Conservation (phyloP, 1,140 invertebrate genomes). For the Heterodera schachtii region DNA sequence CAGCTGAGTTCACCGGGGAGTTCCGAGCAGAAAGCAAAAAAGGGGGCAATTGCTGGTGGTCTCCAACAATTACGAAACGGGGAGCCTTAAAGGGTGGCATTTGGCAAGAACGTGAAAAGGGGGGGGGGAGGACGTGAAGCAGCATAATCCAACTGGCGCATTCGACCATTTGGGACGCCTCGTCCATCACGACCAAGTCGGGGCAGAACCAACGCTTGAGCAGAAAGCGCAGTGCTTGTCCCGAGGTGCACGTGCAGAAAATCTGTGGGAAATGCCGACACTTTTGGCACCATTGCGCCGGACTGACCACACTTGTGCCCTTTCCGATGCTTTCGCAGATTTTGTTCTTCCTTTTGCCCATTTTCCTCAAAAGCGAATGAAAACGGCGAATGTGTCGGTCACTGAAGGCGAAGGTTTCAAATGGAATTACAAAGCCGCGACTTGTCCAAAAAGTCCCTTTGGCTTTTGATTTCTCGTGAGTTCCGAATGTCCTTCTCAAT, state of each 20-base stretch:
- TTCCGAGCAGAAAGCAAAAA: slow-evolving; percentile 11
- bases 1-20: neutral
- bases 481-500: neutral
- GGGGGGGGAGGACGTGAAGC: slow-evolving; percentile 21
- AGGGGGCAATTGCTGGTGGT: slow-evolving; percentile 35
- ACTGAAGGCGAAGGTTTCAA: neutral
- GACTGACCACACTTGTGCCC: neutral
- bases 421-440: slow-evolving; percentile 1
- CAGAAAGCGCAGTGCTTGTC: slow-evolving; percentile 3
- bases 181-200: slow-evolving; percentile 44
- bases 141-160: slow-evolving; percentile 23
- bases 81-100: slow-evolving; percentile 7
- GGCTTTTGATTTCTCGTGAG: neutral
- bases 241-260: slow-evolving; percentile 19
- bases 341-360: neutral
- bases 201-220: neutral
- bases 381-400: neutral
- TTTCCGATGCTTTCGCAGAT: neutral
- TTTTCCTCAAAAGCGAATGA: neutral
- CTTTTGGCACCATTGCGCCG: too few species aligned
- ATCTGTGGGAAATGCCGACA: neutral
- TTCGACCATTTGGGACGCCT: slow-evolving; percentile 41
- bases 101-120: too few species aligned
- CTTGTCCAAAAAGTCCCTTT: neutral
- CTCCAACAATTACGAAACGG: slow-evolving; percentile 33